Percentiles rank a stretch among this genome's conserved stretches.
Conservation (phyloP, 2,888 invertebrate genomes). For the Brachynemurus nebulosus region DNA sequence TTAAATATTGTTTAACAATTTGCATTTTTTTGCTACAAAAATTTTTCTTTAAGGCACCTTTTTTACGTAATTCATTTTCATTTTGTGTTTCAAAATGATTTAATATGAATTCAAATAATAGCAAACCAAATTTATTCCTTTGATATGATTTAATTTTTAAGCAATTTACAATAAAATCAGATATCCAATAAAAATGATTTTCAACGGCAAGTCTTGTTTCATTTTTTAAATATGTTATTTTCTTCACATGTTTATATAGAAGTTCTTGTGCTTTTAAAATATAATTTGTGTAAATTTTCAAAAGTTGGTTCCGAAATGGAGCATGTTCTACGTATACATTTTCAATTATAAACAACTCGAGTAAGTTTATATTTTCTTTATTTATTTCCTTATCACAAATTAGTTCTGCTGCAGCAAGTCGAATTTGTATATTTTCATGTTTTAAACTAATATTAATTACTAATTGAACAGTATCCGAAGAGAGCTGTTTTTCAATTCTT, state of each 20-base stretch:
- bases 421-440: constrained; percentile 3
- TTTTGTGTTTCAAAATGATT: background rate
- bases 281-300: constrained; percentile 4
- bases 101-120: constrained; percentile 1
- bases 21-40: background rate
- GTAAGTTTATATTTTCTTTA: background rate
- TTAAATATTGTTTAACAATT: constrained; percentile 1
- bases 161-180: background rate
- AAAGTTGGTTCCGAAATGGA: constrained; percentile 2
- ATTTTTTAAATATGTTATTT: background rate
- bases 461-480: no score
- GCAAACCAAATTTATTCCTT: background rate
- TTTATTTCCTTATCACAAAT: background rate
- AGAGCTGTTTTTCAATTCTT: no score
- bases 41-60: background rate
- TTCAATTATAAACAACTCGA: constrained; percentile 2
- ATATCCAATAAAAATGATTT: background rate
- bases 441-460: constrained; percentile 1
- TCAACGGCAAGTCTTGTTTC: background rate
- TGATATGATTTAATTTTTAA: constrained; percentile 1
- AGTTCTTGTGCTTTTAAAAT: background rate
- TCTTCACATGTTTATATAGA: background rate
- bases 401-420: background rate
- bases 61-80: background rate
- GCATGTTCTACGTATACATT: constrained; percentile 4